phyloP scores from a whole-genome alignment of 2,113 vertebrate species.

The Cricetomys ansorgei region DNA sequence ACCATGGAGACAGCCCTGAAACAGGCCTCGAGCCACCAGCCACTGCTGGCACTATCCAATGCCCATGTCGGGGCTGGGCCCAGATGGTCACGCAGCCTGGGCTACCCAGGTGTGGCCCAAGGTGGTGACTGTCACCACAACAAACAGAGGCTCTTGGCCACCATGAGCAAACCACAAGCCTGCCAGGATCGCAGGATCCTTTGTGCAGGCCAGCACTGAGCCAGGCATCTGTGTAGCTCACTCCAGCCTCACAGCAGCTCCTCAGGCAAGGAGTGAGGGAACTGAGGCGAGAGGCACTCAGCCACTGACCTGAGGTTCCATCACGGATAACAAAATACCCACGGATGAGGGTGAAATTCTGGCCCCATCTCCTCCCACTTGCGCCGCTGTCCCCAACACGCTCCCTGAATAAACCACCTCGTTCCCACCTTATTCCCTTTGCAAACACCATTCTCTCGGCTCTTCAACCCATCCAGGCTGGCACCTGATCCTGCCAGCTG shows the following conservation, averaged over 20 bases:
- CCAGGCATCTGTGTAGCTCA: not conserved
- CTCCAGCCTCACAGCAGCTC: not conserved
- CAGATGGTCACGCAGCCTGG: constrained; percentile 53
- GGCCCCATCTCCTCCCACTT: not conserved
- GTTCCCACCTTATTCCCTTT: not conserved
- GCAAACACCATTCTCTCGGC: not conserved
- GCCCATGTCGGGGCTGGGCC: not conserved
- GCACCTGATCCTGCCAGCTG: not conserved
- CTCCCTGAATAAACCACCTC: not conserved
- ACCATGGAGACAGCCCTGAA: constrained; percentile 4
- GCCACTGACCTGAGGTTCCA: not conserved
- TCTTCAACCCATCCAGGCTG: not conserved
- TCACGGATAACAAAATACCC: too few species aligned
- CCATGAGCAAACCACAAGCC: not conserved
- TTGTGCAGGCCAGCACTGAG: not conserved
- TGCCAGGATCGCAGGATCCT: not conserved
- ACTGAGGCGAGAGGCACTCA: too few species aligned
- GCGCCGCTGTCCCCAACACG: too few species aligned
- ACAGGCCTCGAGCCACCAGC: not conserved
- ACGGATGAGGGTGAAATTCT: not conserved
- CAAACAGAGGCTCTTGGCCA: constrained; percentile 57
- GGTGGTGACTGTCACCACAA: constrained; percentile 49
- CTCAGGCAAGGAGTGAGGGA: not conserved
- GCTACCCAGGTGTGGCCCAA: constrained; percentile 59
- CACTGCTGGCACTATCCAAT: not conserved